These are phyloP conservation scores for Tinamus guttatus DNA, from an alignment of 2,113 vertebrate genomes.

Conservation along the genomic window DNA sequence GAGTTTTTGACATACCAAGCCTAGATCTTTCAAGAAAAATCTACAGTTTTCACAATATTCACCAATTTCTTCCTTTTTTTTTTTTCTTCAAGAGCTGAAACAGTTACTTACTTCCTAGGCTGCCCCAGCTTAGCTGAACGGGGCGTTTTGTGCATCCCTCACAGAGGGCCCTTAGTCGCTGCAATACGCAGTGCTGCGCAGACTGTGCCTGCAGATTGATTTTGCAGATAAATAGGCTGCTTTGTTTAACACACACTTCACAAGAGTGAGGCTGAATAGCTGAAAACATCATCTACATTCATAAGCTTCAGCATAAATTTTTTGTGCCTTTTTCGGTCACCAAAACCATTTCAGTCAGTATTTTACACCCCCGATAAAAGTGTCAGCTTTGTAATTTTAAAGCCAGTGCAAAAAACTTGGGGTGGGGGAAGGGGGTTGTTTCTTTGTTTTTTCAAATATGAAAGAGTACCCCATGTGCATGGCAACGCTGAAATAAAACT, in stretches of 20 bases:
- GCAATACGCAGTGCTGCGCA: neutral
- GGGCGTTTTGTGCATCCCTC: neutral
- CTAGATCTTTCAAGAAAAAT: neutral
- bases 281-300: neutral
- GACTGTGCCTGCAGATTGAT: neutral
- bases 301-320: neutral
- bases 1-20: neutral
- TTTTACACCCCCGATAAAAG: neutral
- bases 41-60: neutral
- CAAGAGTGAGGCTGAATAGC: neutral
- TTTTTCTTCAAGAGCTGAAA: neutral
- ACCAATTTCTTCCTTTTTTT: neutral
- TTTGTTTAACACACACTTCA: neutral
- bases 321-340: neutral
- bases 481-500: neutral
- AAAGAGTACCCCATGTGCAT: fast-evolving
- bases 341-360: neutral
- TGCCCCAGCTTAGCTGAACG: neutral
- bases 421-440: fast-evolving
- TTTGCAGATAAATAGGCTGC: neutral
- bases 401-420: neutral
- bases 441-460: neutral
- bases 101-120: fast-evolving
- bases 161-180: neutral
- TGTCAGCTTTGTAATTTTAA: neutral